Evolutionary conservation across 2,113 vertebrate genomes (phyloP), one percentile per base, ranked within the genome.

Genomic region (Periophthalmodon schlosseri): DNA sequence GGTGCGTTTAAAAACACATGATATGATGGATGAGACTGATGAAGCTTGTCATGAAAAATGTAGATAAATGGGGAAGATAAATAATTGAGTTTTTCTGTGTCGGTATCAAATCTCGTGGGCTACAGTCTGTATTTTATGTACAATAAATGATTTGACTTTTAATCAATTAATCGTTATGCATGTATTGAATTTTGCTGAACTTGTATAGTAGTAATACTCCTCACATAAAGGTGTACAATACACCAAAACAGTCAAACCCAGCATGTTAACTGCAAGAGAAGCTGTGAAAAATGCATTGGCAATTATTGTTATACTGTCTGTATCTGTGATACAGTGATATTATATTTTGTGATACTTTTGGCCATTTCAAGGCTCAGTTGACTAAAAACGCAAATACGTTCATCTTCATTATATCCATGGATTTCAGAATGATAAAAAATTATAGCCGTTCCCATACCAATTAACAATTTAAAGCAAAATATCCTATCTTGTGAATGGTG

Each of bases 1-100:
- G 46, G 66, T 15, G 47, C n/a, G 21, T n/a, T 24, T 68, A 46
- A 77, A 63, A 64, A 46, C 56, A 70, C 81, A 65, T 4, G 24
- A 36, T 65, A 13, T 63, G 60, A 63, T 34, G 34, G 63, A 39
- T 44, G 34, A 44, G 33, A 44, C 18, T n/a, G 33, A 65, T 65
- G 63, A 39, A 39, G 34, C 63, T 65, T 36, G 33, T 65, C 63
- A 44, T 39, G 34, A 44, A 39, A 65, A n/a, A 65, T 44, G 33
- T 7, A 65, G 63, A 65, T n/a, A 39, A 65, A 65, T 65, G 63
- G 20, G 18, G 18, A 8, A 39, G 61, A 34, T n/a, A 18, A 0
- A 9, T 12, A 20, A 39, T 39, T 36, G 60, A 63, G 28, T 63
- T 60, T 60, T 60, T 13, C 57, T 28, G 57, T 60, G 57, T 28